Percentiles rank a stretch among this genome's conserved stretches.
phyloP scores from a whole-genome alignment of 2,113 vertebrate genomes.

The Glaucidium brasilianum region DNA sequence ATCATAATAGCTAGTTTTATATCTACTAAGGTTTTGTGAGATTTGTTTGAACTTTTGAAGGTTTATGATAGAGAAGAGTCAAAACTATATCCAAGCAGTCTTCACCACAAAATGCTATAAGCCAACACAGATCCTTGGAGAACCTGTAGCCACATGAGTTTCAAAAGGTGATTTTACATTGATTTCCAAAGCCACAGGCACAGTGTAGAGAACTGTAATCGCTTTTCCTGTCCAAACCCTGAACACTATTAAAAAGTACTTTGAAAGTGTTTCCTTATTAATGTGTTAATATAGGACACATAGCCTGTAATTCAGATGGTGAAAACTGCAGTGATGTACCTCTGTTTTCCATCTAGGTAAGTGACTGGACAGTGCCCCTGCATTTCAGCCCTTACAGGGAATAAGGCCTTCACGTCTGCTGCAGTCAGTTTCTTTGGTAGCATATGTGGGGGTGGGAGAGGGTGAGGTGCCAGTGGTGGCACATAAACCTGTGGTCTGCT shows the following conservation, averaged over 20 bases:
- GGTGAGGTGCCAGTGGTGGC: slow-evolving; percentile 76
- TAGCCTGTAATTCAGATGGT: background rate
- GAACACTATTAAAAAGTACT: background rate
- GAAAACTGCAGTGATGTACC: slow-evolving; percentile 66
- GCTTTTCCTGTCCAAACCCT: background rate
- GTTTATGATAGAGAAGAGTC: background rate
- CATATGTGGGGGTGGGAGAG: slow-evolving; percentile 77
- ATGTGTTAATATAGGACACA: background rate
- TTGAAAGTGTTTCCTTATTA: background rate
- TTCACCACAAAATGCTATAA: background rate
- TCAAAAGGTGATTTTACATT: background rate
- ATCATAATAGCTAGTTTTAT: background rate
- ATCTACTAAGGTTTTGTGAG: background rate
- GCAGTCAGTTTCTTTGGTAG: slow-evolving; percentile 81
- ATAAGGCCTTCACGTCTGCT: slow-evolving; percentile 79
- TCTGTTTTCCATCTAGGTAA: slow-evolving; percentile 87
- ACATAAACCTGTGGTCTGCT: slow-evolving; percentile 83
- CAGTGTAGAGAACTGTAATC: background rate
- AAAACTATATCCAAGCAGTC: background rate
- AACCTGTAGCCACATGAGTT: background rate
- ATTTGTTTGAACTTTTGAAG: background rate
- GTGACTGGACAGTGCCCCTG: slow-evolving; percentile 92
- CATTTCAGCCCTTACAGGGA: slow-evolving; percentile 85
- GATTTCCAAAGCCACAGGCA: background rate
- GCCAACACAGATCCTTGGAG: background rate